Conservation (phyloP, 2,888 invertebrate genomes). For the Drosophila nr. perissopoda region DNA sequence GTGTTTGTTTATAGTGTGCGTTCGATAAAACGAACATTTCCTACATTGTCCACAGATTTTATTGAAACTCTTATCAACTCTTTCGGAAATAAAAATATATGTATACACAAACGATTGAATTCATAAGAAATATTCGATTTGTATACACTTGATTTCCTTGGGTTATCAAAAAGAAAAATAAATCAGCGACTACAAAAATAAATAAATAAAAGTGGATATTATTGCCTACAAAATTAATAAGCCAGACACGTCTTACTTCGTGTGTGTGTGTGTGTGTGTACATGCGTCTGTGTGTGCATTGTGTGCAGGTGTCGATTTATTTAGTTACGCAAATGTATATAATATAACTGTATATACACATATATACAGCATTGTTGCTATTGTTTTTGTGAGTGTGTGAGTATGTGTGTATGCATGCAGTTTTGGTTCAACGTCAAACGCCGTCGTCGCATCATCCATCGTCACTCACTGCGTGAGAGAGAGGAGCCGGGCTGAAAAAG, state of each 20-base stretch:
- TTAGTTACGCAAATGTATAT: background rate
- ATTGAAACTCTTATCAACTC: background rate
- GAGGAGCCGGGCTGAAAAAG: background rate
- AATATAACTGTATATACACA: constrained; percentile 8
- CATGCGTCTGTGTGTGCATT: constrained; percentile 28
- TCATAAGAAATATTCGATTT: background rate
- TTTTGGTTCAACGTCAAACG: constrained; percentile 30
- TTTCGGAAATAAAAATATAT: background rate
- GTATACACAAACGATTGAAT: background rate
- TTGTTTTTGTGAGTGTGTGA: constrained; percentile 1
- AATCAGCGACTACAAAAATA: background rate
- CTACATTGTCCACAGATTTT: background rate
- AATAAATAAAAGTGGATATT: constrained; percentile 1
- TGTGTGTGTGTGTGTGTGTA: constrained; percentile 16
- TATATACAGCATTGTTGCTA: constrained; percentile 4
- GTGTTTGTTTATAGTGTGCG: constrained; percentile 15
- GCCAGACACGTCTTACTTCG: constrained; percentile 43
- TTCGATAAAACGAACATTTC: constrained; percentile 13
- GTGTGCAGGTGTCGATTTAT: constrained; percentile 52
- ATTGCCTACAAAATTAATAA: constrained; percentile 19
- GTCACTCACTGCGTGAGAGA: background rate
- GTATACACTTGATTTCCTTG: background rate
- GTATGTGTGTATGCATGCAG: constrained; percentile 6
- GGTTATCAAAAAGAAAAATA: background rate
- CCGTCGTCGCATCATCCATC: constrained; percentile 9